Evolutionary conservation across 2,113 vertebrate species (phyloP), one percentile per base, ranked within the genome.

Genomic region (Cottus gobio): DNA sequence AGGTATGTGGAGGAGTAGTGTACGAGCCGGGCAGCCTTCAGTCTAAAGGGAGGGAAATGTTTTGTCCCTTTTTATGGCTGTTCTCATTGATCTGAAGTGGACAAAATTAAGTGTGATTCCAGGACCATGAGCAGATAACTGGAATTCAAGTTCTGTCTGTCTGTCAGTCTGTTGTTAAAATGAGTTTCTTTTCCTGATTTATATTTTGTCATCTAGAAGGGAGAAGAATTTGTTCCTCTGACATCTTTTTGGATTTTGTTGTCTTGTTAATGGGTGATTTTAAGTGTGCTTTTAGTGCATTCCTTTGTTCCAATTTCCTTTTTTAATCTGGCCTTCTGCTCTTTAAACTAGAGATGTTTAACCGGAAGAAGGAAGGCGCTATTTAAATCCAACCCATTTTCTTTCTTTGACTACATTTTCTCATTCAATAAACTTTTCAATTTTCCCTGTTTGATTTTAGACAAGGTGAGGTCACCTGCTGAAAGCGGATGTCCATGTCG

Each of bases 401-500:
- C n/a, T 52, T 75, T 74, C 52, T 24, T 28, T 30, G 31, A 67
- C 12, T 28, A 16, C 3, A 62, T 37, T 60, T 9, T 15, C 11
- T 34, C 3, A 5, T 7, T 22, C 20, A 13, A 36, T 36, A 26
- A 22, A 28, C 6, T 12, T 16, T 18, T 37, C 1, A 0, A 24
- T 12, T 42, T 56, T 70, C 7, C n/a, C 22, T 2, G 13, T 48
- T 13, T 61, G 3, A 42, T 28, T 42, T 64, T 48, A 44, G 7
- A 36, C 2, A 16, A 24, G 18, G 13, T 48, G 3, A 69, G 44
- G 3, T 82, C 77, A 99, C 98, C 97, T 99, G 98, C 82, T 99
- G 98, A 91, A 99, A 99, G 79, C 97, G 93, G 77, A 99, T 99
- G 91, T 99, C 97, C 73, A 99, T 86, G 80, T 99, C 96, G 48